Evolutionary conservation across 1,140 invertebrate species (phyloP).

Genomic region (Protaetia brevitarsis): DNA sequence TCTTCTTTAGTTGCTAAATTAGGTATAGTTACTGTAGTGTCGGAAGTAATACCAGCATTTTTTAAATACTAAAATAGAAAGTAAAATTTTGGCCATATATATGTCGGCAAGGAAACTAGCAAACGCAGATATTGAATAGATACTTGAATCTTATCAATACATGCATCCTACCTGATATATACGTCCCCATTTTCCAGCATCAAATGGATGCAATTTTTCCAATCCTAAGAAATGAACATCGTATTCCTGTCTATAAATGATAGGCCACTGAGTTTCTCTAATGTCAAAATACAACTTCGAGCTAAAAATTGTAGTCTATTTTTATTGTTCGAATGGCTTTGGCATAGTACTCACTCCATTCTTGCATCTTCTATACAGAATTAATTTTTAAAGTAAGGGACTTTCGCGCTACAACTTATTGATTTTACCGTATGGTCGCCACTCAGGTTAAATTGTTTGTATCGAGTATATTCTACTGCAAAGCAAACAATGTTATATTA

Average conservation of each 20-base stretch:
- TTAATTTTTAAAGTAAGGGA: neutral
- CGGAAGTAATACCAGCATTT: conserved; percentile 53
- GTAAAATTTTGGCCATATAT: conserved; percentile 21
- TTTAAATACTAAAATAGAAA: conserved; percentile 61
- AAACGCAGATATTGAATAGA: conserved; percentile 29
- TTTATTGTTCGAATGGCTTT: neutral
- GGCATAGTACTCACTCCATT: conserved; percentile 26
- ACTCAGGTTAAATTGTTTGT: conserved; percentile 7
- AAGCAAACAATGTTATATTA: neutral
- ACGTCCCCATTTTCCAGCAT: conserved; percentile 80
- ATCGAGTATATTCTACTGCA: neutral
- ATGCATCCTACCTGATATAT: conserved; percentile 51
- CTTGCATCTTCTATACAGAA: neutral
- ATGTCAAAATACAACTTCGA: conserved; percentile 42
- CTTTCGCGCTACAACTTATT: conserved; percentile 17
- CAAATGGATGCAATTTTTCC: conserved; percentile 85
- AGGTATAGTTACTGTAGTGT: conserved; percentile 60
- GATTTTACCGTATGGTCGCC: neutral
- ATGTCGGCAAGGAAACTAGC: neutral
- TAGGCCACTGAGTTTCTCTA: conserved; percentile 57
- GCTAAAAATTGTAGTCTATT: conserved; percentile 19
- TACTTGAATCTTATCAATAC: too few species aligned
- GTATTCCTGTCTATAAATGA: conserved; percentile 75
- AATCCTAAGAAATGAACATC: conserved; percentile 78
- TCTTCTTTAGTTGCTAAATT: conserved; percentile 67